These are phyloP conservation scores for Reticulitermes speratus DNA, from an alignment of 1,140 invertebrate genomes.

Conservation along the genomic window DNA sequence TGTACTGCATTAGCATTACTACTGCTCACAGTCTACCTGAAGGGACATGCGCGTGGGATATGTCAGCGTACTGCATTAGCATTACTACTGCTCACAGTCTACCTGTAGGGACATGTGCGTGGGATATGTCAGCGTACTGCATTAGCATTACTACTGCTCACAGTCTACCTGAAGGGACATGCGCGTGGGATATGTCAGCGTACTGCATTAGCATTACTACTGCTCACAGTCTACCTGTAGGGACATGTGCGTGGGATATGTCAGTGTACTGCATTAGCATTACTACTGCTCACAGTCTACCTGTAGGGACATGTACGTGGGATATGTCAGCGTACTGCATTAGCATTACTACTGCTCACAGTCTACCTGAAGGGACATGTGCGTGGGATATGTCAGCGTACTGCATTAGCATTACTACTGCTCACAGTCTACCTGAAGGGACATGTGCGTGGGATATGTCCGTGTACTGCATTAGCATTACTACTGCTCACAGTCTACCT, in stretches of 20 bases:
- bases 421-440: constrained; percentile 48
- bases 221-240: constrained; percentile 48
- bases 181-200: too few species aligned
- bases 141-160: constrained; percentile 43
- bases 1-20: background rate
- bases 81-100: constrained; percentile 49
- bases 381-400: too few species aligned
- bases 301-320: too few species aligned
- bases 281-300: constrained; percentile 48
- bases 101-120: too few species aligned
- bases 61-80: too few species aligned
- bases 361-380: too few species aligned
- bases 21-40: constrained; percentile 48
- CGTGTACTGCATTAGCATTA: background rate
- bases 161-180: constrained; percentile 39
- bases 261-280: background rate
- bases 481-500: constrained; percentile 48
- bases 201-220: background rate
- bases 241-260: too few species aligned
- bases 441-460: too few species aligned
- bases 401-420: background rate
- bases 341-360: constrained; percentile 47
- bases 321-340: too few species aligned
- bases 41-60: too few species aligned
- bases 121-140: too few species aligned